These are phyloP conservation scores for Leptinotarsa texana DNA, from an alignment of 1,140 invertebrate species.

Conservation along the genomic window DNA sequence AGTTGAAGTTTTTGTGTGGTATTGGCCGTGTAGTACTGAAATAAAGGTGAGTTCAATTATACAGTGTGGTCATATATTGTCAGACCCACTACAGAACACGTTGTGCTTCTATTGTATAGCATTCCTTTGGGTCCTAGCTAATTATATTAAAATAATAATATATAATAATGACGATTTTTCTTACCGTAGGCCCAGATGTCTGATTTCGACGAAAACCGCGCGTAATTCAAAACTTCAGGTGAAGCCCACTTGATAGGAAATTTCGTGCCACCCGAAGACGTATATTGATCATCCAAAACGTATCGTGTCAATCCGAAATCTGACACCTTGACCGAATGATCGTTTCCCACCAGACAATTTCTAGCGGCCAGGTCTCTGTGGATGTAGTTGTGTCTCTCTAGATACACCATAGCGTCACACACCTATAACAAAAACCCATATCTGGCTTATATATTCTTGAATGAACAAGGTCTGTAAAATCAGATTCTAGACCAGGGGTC, in stretches of 20 bases:
- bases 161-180: conserved; percentile 34
- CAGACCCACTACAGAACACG: no score
- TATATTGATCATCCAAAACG: conserved; percentile 95
- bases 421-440: conserved; percentile 61
- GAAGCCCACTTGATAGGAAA: conserved; percentile 98
- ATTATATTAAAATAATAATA: neutral
- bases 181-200: conserved; percentile 96
- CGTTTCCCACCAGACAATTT: conserved; percentile 92
- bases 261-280: conserved; percentile 92
- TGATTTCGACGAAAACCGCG: conserved; percentile 93
- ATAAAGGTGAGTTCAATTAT: no score
- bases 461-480: no score
- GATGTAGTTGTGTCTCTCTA: conserved; percentile 94
- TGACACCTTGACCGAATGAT: conserved; percentile 92
- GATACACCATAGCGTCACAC: conserved; percentile 94
- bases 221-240: conserved; percentile 94
- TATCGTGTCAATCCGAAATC: conserved; percentile 94
- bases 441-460: no score
- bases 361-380: conserved; percentile 95
- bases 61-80: no score
- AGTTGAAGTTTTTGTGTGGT: no score
- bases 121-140: no score
- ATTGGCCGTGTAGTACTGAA: no score
- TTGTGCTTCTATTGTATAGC: no score
- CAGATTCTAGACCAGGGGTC: no score